Base-by-base conservation (phyloP, 2,113 vertebrate genomes). In the Amblyopsis rosae region DNA sequence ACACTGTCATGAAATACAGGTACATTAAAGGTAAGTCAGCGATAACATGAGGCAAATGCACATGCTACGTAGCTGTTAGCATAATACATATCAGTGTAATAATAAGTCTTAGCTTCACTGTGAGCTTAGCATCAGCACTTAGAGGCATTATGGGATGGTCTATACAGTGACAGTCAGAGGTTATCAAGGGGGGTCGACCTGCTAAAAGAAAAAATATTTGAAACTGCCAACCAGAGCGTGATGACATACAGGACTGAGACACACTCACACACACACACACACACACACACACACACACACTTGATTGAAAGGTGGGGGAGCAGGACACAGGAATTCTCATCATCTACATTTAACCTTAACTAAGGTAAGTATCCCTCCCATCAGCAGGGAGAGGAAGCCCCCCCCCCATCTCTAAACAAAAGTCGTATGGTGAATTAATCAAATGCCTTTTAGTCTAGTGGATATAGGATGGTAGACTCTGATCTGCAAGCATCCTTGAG, bases 121-220 rank as follows among this genome's bases (percentile, higher is more conserved):
- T 77, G 71, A 76, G 80, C 79, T 77, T 85, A 85, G 79, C 67
- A 72, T 77, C 83, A 85, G 79, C 67, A 72, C 77, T 79, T 68
- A 63, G 67, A 67, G 70, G 73, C 63, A 87, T 84, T 82, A 83
- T 45, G 51, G 50, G 64, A 57, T 68, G 9, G 32, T 49, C 62
- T 64, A 26, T 26, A 59, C 58, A 72, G 69, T 69, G 58, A 64
- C 57, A 70, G 58, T 64, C 57, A 70, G 79, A 76, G 64, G 51
- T 64, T 35, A 41, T 41, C 56, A 65, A 58, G 55, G 47, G 2
- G 26, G 26, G 26, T 2, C 77, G 81, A 86, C 76, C 77, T 73
- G 71, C 84, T 87, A 67, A 69, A 73, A 70, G 26, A 26, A 2
- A 88, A 86, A 86, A 86, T 78, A 76, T 67, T 70, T 79, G 70